Conservation (phyloP, 2,113 vertebrate genomes). For the Zosterops borbonicus region DNA sequence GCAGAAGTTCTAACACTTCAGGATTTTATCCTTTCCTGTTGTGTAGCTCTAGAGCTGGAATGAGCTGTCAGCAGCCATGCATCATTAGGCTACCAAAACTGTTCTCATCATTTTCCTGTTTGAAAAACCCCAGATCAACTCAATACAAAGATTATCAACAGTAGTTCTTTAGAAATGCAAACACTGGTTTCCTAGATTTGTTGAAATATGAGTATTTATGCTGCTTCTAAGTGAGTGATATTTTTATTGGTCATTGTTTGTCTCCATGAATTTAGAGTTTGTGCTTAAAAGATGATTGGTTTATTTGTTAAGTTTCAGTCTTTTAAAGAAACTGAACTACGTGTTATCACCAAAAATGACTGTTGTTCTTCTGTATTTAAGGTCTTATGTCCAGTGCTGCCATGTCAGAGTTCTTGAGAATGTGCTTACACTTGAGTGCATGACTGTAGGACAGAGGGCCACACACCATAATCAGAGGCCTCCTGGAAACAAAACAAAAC, state of each 20-base stretch:
- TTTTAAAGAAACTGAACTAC: background rate
- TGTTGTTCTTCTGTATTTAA: background rate
- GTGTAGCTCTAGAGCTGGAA: background rate
- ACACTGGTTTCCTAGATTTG: background rate
- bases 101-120: slow-evolving; percentile 30
- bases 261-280: background rate
- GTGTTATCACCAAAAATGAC: background rate
- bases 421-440: background rate
- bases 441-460: background rate
- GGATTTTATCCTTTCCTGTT: slow-evolving; percentile 32
- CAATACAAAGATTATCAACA: background rate
- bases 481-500: background rate
- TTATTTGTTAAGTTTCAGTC: background rate
- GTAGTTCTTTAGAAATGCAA: slow-evolving; percentile 3
- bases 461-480: background rate
- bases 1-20: background rate
- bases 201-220: background rate
- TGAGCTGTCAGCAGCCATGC: background rate
- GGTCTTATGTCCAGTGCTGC: background rate
- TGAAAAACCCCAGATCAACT: background rate
- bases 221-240: background rate
- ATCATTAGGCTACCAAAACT: background rate
- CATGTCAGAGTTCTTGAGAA: background rate
- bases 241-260: background rate
- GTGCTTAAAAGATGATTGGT: background rate